Evolutionary conservation across 2,113 vertebrate genomes (phyloP).

Genomic region (Brachyhypopomus gauderio): DNA sequence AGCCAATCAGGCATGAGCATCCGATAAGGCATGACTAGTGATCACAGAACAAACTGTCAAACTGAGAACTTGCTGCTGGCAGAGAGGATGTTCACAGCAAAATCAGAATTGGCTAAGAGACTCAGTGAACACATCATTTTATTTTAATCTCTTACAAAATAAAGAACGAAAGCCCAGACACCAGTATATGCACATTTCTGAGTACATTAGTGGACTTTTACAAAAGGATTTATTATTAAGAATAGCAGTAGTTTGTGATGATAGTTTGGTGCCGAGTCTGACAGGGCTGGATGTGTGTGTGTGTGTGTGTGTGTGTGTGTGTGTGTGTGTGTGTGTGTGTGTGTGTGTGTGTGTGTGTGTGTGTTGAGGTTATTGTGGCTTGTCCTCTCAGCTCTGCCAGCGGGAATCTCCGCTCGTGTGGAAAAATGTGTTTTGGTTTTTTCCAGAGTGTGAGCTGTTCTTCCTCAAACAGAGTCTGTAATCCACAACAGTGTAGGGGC

Average conservation of each 20-base stretch:
- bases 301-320: neutral
- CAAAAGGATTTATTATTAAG: slow-evolving; percentile 37
- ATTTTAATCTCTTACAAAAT: slow-evolving; percentile 49
- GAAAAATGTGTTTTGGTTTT: slow-evolving; percentile 44
- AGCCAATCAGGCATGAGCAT: slow-evolving; percentile 6
- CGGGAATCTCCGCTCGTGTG: slow-evolving; percentile 39
- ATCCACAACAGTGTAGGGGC: slow-evolving; percentile 31
- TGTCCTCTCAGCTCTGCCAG: slow-evolving; percentile 17
- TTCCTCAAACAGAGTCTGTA: slow-evolving; percentile 40
- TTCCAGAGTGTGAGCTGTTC: slow-evolving; percentile 38
- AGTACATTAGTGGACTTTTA: slow-evolving; percentile 43
- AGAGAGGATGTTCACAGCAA: slow-evolving; percentile 37
- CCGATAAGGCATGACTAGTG: slow-evolving; percentile 55
- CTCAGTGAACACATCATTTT: slow-evolving; percentile 47
- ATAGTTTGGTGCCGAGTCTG: slow-evolving; percentile 30
- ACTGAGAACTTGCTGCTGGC: neutral
- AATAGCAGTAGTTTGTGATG: slow-evolving; percentile 41
- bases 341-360: neutral
- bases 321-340: neutral
- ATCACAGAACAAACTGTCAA: neutral
- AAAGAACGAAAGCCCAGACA: slow-evolving; percentile 9
- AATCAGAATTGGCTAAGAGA: slow-evolving; percentile 18
- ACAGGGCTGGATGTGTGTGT: neutral
- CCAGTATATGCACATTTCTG: slow-evolving; percentile 19
- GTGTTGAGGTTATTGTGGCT: slow-evolving; percentile 18